phyloP scores from a whole-genome alignment of 2,888 invertebrate species.

The Chromoteleia sp. region DNA sequence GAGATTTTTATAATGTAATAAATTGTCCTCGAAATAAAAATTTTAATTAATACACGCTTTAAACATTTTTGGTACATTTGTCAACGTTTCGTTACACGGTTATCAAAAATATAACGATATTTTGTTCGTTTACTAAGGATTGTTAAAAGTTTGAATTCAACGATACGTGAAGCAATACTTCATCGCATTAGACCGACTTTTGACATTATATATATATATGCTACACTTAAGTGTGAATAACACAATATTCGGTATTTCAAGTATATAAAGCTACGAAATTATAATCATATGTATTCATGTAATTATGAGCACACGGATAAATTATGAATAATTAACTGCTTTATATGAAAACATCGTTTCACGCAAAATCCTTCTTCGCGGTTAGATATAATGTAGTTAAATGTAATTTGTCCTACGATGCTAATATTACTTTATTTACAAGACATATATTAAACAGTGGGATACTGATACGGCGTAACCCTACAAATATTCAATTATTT shows the following conservation, averaged over 20 bases:
- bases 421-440: slow-evolving; percentile 79
- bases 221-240: slow-evolving; percentile 41
- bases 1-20: too few species aligned
- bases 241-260: slow-evolving; percentile 39
- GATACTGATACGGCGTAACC: slow-evolving; percentile 74
- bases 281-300: slow-evolving; percentile 63
- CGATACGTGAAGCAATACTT: slow-evolving; percentile 7
- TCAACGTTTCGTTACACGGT: too few species aligned
- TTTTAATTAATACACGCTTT: too few species aligned
- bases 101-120: too few species aligned
- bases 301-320: slow-evolving; percentile 67
- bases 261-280: slow-evolving; percentile 57
- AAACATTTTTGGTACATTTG: too few species aligned
- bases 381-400: slow-evolving; percentile 61
- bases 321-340: slow-evolving; percentile 75
- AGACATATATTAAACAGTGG: slow-evolving; percentile 76
- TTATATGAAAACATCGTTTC: slow-evolving; percentile 54
- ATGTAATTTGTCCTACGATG: slow-evolving; percentile 75
- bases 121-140: too few species aligned
- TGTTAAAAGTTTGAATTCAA: too few species aligned
- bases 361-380: slow-evolving; percentile 50
- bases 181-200: slow-evolving; percentile 2
- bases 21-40: too few species aligned
- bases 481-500: slow-evolving; percentile 71
- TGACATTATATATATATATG: slow-evolving; percentile 39